Conservation (phyloP, 2,113 vertebrate species). For the Anhinga rufa region DNA sequence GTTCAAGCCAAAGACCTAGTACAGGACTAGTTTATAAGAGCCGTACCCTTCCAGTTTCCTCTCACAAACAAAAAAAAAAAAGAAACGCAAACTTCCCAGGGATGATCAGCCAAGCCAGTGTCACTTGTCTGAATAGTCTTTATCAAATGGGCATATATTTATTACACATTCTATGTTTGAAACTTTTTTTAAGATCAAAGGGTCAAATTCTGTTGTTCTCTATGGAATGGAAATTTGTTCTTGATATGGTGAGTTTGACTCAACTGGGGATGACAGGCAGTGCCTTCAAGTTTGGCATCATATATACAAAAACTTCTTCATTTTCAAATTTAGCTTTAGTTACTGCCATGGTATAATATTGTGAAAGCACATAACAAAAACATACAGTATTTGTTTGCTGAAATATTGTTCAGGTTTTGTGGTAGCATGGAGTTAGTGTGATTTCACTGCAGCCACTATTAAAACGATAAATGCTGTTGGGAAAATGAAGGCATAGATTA, state of each 20-base stretch:
- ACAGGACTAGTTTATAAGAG: neutral
- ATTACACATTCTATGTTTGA: neutral
- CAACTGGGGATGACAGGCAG: neutral
- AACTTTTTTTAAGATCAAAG: neutral
- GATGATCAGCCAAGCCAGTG: neutral
- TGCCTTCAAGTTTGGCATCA: rapidly evolving
- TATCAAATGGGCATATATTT: neutral
- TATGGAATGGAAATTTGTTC: neutral
- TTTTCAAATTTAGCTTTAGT: neutral
- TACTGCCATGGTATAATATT: neutral
- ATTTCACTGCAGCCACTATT: neutral
- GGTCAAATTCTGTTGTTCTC: neutral
- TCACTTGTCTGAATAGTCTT: neutral
- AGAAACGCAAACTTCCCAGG: neutral
- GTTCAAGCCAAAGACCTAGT: neutral
- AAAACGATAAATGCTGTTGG: neutral
- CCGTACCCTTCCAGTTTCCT: neutral
- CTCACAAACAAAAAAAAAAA: neutral
- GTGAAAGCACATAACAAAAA: neutral
- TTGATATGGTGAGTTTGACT: neutral
- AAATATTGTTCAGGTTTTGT: neutral
- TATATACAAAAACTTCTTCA: neutral
- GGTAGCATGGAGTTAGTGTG: neutral
- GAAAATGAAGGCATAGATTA: neutral
- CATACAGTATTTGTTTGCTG: neutral